Percentiles rank a stretch among this genome's conserved stretches.
phyloP scores from a whole-genome alignment of 2,113 vertebrate species.

The Rostratula benghalensis region DNA sequence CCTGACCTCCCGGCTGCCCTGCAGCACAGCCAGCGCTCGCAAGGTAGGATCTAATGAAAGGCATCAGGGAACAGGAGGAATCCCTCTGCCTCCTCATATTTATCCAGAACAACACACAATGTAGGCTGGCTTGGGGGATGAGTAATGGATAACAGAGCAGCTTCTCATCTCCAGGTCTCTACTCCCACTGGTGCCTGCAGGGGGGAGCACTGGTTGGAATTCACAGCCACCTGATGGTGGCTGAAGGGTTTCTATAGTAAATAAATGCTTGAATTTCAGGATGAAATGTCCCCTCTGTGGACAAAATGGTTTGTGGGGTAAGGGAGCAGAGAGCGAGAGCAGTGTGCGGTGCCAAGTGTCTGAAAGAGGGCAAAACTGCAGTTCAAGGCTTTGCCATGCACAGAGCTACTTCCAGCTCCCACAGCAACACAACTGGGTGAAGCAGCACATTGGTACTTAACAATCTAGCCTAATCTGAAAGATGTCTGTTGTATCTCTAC shows the following conservation, averaged over 20 bases:
- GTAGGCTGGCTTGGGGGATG: background rate
- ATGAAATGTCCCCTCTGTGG: background rate
- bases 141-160: conserved; percentile 40
- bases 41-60: conserved; percentile 57
- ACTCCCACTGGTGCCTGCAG: background rate
- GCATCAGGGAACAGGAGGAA: background rate
- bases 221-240: background rate
- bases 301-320: background rate
- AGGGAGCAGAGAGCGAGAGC: background rate
- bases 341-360: fast-evolving
- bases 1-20: conserved; percentile 22
- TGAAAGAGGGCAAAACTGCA: background rate
- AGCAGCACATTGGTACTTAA: background rate
- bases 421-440: background rate
- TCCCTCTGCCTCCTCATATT: background rate
- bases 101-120: background rate
- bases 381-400: background rate
- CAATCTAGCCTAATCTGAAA: background rate
- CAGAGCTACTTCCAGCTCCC: background rate
- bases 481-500: background rate
- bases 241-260: background rate
- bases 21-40: background rate
- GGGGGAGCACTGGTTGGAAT: background rate
- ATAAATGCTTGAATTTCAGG: background rate
- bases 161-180: background rate